Evolutionary conservation across 1,140 invertebrate genomes (phyloP).

Genomic region (Araneus ventricosus): DNA sequence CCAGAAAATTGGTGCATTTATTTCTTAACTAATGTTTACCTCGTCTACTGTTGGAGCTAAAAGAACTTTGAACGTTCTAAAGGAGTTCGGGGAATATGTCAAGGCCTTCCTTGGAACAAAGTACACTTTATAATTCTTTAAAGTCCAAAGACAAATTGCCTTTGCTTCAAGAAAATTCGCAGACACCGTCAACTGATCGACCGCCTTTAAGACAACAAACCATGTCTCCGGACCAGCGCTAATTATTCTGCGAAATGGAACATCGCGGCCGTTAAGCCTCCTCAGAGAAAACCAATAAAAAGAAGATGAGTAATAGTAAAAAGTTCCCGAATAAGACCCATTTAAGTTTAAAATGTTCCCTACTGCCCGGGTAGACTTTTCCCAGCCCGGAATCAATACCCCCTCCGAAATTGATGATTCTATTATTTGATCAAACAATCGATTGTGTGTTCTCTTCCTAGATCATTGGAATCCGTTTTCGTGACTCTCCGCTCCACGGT

Average conservation of each 20-base stretch:
- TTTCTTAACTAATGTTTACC: too few relatives aligned
- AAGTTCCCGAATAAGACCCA: not conserved
- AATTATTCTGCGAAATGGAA: constrained; percentile 4
- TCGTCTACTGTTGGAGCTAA: too few relatives aligned
- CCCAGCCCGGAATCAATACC: constrained; percentile 23
- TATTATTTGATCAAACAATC: constrained; percentile 67
- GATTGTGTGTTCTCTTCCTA: constrained; percentile 9
- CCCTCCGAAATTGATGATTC: constrained; percentile 62
- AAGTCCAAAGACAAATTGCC: not conserved
- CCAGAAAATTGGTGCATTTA: too few relatives aligned
- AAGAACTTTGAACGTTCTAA: too few relatives aligned
- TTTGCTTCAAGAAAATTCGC: not conserved
- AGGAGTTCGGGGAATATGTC: too few relatives aligned
- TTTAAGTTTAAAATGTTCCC: constrained; percentile 41
- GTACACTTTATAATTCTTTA: not conserved
- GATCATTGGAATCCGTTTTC: constrained; percentile 62
- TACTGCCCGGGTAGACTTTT: not conserved
- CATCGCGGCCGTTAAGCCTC: not conserved
- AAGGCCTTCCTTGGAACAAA: not conserved
- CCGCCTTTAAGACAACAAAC: not conserved
- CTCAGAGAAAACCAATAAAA: not conserved
- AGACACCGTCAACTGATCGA: not conserved
- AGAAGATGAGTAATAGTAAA: constrained; percentile 8
- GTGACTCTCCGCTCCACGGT: not conserved
- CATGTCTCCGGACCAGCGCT: not conserved